Evolutionary conservation across 2,113 vertebrate genomes (phyloP).

Genomic region (Chamaetylas fuelleborni): DNA sequence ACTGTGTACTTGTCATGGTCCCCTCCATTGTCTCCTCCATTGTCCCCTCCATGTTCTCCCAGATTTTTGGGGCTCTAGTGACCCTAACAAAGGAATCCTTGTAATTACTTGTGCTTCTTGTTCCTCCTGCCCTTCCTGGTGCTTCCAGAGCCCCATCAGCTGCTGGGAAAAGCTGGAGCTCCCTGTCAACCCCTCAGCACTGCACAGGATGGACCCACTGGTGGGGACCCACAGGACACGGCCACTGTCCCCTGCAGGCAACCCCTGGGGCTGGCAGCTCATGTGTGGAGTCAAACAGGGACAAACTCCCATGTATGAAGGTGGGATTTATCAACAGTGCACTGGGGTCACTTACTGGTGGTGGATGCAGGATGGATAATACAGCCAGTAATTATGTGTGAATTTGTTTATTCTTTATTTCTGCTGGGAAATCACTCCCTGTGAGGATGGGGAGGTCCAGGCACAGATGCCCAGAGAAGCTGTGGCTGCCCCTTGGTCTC

Average conservation of each 20-base stretch:
- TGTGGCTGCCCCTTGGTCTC: background rate
- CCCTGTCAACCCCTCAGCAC: background rate
- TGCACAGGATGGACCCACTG: background rate
- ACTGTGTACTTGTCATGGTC: background rate
- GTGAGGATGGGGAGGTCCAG: accelerated
- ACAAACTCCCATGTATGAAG: background rate
- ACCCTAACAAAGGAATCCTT: background rate
- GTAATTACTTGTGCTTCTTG: background rate
- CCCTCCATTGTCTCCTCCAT: background rate
- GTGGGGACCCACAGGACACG: accelerated
- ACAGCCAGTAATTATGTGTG: background rate
- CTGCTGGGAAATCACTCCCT: background rate
- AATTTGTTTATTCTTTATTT: background rate
- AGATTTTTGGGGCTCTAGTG: background rate
- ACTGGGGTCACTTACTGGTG: background rate
- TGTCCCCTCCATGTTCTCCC: background rate
- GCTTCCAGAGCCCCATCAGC: background rate
- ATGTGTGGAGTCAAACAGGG: background rate
- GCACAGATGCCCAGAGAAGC: background rate
- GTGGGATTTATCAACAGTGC: background rate
- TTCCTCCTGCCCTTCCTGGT: background rate
- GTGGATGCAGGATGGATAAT: accelerated
- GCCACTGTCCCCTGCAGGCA: accelerated
- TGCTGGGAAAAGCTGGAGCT: background rate
- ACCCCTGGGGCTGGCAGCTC: background rate